A percentile compares a stretch with the other conserved stretches of the same genome.
Evolutionary conservation across 2,113 vertebrate genomes (phyloP).

Genomic region (Candoia aspera): DNA sequence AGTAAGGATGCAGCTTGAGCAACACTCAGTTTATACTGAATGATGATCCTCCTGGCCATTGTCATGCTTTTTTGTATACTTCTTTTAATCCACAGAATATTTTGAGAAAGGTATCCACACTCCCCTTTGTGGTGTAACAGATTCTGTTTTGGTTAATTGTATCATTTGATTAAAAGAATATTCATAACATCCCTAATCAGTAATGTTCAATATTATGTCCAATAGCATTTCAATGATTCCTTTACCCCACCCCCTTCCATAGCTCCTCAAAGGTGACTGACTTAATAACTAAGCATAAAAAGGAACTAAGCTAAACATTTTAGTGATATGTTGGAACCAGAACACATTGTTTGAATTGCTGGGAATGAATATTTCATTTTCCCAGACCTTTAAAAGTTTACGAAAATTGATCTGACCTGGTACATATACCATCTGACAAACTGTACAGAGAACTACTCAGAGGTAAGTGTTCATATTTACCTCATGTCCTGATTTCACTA

Average conservation of each 20-base stretch:
- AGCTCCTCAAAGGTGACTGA: neutral
- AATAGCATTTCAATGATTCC: neutral
- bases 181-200: neutral
- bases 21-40: neutral
- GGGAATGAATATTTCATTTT: neutral
- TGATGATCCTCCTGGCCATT: neutral
- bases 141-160: neutral
- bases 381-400: neutral
- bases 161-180: neutral
- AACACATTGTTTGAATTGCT: neutral
- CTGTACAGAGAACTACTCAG: neutral
- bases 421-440: neutral
- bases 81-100: neutral
- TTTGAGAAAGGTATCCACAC: neutral
- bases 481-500: neutral
- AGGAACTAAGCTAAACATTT: neutral
- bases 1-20: neutral
- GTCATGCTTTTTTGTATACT: neutral
- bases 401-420: neutral
- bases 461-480: neutral
- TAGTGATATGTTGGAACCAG: neutral
- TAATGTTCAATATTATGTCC: neutral
- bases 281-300: neutral
- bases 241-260: neutral
- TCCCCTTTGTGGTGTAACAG: neutral